Percentiles rank a stretch among this genome's conserved stretches.
Conservation (phyloP, 1,140 invertebrate species). For the Ganaspis sp. region DNA sequence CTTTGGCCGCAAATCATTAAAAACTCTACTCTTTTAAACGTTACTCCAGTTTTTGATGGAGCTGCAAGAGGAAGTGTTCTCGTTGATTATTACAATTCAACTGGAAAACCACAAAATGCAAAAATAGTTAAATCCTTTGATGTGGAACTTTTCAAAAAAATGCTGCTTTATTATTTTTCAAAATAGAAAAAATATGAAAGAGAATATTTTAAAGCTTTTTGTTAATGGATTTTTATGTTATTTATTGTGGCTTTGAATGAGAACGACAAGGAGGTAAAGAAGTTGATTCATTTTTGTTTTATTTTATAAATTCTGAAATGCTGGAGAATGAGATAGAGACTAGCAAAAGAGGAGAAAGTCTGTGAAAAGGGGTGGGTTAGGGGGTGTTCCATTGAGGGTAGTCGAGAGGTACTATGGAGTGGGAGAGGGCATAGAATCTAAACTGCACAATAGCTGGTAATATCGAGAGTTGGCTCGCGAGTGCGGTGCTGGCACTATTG, state of each 20-base stretch:
- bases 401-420: constrained; percentile 33
- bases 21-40: constrained; percentile 41
- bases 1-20: constrained; percentile 62
- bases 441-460: constrained; percentile 66
- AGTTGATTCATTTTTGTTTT: constrained; percentile 12
- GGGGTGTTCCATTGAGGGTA: background rate
- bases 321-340: constrained; percentile 33
- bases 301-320: constrained; percentile 29
- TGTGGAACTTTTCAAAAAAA: background rate
- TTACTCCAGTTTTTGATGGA: constrained; percentile 38
- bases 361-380: constrained; percentile 42
- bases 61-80: constrained; percentile 43
- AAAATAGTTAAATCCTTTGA: constrained; percentile 43
- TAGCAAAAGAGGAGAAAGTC: constrained; percentile 44
- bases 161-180: background rate
- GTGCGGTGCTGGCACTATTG: constrained; percentile 54
- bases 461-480: constrained; percentile 61
- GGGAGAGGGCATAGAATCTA: constrained; percentile 56
- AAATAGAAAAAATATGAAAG: too few species aligned
- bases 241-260: too few species aligned
- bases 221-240: too few species aligned
- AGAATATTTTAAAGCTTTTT: background rate
- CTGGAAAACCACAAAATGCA: constrained; percentile 39
- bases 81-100: constrained; percentile 45
- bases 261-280: too few species aligned